These are phyloP conservation scores for Puma concolor DNA, from an alignment of 2,113 vertebrate species.

Conservation along the genomic window DNA sequence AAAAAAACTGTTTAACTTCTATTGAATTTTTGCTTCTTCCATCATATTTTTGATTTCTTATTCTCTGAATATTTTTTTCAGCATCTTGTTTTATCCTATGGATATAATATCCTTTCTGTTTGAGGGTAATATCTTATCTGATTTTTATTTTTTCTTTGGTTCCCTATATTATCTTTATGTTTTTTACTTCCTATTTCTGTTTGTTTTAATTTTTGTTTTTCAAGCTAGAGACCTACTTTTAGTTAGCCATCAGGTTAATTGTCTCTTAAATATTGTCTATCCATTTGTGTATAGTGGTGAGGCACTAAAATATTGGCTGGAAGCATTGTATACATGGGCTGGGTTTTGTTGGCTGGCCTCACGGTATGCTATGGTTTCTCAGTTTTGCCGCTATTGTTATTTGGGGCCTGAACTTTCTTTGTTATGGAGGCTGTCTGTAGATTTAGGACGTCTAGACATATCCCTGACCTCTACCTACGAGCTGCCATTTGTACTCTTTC, in stretches of 20 bases:
- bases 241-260: not conserved
- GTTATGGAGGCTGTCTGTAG: not conserved
- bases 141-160: not conserved
- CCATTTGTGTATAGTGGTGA: not conserved
- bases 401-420: not conserved
- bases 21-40: slow-evolving; percentile 9
- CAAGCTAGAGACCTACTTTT: not conserved
- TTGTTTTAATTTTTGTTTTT: slow-evolving; percentile 8
- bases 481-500: not conserved
- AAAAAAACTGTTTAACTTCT: not conserved
- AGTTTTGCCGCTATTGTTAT: not conserved
- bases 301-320: not conserved
- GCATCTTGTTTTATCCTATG: not conserved
- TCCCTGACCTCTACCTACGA: not conserved
- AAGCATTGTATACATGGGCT: not conserved
- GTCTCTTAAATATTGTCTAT: not conserved
- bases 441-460: not conserved
- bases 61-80: not conserved
- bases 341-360: not conserved
- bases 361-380: not conserved
- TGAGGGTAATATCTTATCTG: not conserved
- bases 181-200: not conserved
- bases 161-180: not conserved
- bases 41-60: not conserved
- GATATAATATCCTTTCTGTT: not conserved